These are phyloP conservation scores for Nyctibius bracteatus DNA, from an alignment of 2,113 vertebrate genomes.

Conservation along the genomic window DNA sequence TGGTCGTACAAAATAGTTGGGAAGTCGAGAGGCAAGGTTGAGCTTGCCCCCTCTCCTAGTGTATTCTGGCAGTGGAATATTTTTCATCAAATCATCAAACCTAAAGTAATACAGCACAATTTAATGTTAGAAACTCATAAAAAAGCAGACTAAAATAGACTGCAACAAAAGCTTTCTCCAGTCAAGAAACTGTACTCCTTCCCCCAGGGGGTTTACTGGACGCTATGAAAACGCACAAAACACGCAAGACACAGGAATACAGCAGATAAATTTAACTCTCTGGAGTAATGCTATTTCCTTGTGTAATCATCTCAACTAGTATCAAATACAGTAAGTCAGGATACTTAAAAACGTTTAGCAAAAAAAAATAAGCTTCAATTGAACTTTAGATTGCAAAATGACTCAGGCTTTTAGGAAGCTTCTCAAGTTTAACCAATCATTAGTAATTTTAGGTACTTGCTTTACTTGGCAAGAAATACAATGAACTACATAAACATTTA, in stretches of 20 bases:
- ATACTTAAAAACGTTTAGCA: background rate
- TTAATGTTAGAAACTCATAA: background rate
- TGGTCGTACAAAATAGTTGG: slow-evolving; percentile 79
- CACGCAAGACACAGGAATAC: background rate
- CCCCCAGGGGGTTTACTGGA: background rate
- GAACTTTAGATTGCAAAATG: background rate
- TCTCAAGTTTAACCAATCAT: background rate
- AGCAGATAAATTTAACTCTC: background rate
- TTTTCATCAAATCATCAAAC: slow-evolving; percentile 82
- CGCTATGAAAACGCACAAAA: background rate
- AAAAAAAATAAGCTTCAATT: background rate
- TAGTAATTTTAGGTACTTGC: background rate
- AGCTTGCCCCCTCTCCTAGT: slow-evolving; percentile 79
- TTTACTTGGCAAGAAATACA: background rate
- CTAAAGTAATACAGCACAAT: slow-evolving; percentile 31
- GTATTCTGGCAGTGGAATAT: slow-evolving; percentile 80
- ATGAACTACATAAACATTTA: background rate
- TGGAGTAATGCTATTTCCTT: background rate
- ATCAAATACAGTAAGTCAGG: background rate
- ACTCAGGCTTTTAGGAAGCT: background rate
- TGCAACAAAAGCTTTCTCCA: background rate
- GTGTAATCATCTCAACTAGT: background rate
- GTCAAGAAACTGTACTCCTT: background rate
- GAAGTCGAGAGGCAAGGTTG: slow-evolving; percentile 79
- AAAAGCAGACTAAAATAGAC: background rate